Evolutionary conservation across 1,140 invertebrate genomes (phyloP).

Genomic region (Drosophila miranda): DNA sequence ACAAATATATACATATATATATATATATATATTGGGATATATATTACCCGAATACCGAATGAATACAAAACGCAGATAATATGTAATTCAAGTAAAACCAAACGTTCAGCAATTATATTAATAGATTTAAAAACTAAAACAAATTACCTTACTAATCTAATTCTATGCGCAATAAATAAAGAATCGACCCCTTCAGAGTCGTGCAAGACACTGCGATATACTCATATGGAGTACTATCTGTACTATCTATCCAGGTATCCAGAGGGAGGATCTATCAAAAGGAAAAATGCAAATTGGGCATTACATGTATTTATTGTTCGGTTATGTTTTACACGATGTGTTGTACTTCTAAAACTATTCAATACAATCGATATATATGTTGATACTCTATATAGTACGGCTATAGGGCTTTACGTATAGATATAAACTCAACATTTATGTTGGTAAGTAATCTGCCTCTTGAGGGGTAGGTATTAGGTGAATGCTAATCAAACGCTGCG

Average conservation of each 20-base stretch:
- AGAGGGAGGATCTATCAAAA: neutral
- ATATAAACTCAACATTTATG: constrained; percentile 22
- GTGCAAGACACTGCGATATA: constrained; percentile 49
- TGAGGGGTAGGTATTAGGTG: constrained; percentile 13
- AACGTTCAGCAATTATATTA: constrained; percentile 79
- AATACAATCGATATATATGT: constrained; percentile 37
- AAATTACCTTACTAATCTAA: constrained; percentile 75
- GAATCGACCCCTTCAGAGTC: constrained; percentile 53
- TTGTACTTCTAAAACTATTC: constrained; percentile 53
- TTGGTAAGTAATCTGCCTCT: constrained; percentile 40
- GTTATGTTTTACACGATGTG: constrained; percentile 21
- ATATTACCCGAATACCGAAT: constrained; percentile 47
- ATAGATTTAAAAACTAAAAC: constrained; percentile 74
- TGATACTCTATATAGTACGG: neutral
- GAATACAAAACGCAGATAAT: constrained; percentile 56
- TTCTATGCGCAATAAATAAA: constrained; percentile 79
- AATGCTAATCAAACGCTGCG: constrained; percentile 29
- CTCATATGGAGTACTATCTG: neutral
- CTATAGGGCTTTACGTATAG: constrained; percentile 37
- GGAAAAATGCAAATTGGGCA: constrained; percentile 7
- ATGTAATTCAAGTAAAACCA: constrained; percentile 62
- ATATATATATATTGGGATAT: constrained; percentile 33
- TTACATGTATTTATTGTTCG: constrained; percentile 47
- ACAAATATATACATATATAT: constrained; percentile 46
- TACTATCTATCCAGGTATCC: constrained; percentile 1